phyloP scores from a whole-genome alignment of 2,113 vertebrate species.

The Petroica traversi region DNA sequence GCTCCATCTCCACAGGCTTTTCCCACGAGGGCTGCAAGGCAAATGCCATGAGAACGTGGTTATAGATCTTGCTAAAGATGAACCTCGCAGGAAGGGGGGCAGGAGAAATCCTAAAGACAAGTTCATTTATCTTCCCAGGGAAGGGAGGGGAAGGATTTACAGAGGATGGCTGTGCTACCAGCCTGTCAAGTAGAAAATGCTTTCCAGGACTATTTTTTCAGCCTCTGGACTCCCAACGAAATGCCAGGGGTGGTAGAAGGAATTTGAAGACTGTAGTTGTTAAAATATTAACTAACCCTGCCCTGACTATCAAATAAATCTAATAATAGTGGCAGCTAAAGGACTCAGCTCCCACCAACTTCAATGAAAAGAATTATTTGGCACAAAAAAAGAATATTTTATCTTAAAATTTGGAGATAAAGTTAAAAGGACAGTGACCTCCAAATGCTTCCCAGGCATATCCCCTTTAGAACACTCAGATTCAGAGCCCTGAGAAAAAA shows the following conservation, averaged over 20 bases:
- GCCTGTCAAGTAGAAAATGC: neutral
- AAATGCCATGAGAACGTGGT: constrained; percentile 15
- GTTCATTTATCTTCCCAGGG: neutral
- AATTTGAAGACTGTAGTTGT: neutral
- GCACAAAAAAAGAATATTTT: neutral
- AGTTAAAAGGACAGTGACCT: neutral
- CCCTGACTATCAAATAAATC: neutral
- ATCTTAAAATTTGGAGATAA: neutral
- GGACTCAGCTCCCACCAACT: neutral
- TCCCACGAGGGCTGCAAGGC: neutral
- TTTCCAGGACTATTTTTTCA: neutral
- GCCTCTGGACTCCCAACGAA: neutral
- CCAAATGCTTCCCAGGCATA: neutral
- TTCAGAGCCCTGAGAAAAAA: neutral
- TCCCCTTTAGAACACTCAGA: neutral
- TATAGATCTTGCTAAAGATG: neutral
- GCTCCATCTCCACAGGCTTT: neutral
- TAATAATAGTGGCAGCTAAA: neutral
- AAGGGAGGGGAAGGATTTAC: neutral
- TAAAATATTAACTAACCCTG: neutral
- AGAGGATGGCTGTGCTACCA: neutral
- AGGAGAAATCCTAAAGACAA: neutral
- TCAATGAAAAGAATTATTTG: neutral
- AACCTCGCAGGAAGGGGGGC: rapidly evolving
- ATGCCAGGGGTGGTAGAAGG: neutral